Conservation (phyloP, 1,140 invertebrate species). For the Patella vulgata region DNA sequence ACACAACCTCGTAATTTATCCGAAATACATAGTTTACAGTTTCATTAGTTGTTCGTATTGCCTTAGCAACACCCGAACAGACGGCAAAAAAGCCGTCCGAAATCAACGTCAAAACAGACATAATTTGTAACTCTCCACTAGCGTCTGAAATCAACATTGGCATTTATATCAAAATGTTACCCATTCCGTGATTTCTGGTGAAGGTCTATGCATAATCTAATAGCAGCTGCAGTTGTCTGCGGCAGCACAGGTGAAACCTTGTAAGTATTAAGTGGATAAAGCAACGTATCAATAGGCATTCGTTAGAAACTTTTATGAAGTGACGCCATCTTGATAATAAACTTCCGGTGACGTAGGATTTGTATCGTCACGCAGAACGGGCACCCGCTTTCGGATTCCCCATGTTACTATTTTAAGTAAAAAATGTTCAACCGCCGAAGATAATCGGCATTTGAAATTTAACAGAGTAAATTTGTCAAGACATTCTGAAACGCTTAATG, state of each 20-base stretch:
- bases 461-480: no score
- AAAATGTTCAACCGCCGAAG: no score
- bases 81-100: conserved; percentile 11
- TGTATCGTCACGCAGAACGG: not conserved
- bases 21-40: conserved; percentile 9
- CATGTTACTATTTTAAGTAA: not conserved
- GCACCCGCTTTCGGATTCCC: not conserved
- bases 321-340: not conserved
- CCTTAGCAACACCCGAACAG: conserved; percentile 13
- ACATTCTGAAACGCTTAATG: no score
- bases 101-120: conserved; percentile 9
- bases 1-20: conserved; percentile 18
- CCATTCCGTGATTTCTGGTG: not conserved
- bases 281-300: not conserved
- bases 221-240: not conserved
- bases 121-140: not conserved
- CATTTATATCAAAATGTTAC: not conserved
- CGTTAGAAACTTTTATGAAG: not conserved
- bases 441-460: no score
- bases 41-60: conserved; percentile 8
- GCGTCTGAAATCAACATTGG: not conserved
- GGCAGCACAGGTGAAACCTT: not conserved
- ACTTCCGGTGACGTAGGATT: no score
- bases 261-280: not conserved
- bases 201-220: not conserved